Evolutionary conservation across 2,888 invertebrate genomes (phyloP).

Genomic region (Agrotis puta): DNA sequence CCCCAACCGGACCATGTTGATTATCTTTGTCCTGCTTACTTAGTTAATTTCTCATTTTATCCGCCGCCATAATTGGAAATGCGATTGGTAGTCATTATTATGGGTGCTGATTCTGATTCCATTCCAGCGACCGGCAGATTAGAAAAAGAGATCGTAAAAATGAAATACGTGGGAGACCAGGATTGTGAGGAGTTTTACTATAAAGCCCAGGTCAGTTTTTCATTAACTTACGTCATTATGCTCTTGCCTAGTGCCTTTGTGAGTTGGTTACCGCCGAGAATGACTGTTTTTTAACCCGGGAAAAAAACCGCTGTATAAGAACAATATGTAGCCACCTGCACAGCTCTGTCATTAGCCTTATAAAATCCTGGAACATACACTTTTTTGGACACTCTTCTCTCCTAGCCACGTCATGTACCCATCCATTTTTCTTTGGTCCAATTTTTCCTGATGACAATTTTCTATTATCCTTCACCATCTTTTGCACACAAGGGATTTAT

Average conservation of each 20-base stretch:
- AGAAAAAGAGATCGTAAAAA: constrained; percentile 73
- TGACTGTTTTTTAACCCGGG: not conserved
- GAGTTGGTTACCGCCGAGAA: not conserved
- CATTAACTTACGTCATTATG: no score
- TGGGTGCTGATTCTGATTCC: not conserved
- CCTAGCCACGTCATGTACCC: not conserved
- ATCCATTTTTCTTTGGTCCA: not conserved
- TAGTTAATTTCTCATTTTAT: no score
- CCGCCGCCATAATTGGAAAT: not conserved
- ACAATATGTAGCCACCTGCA: no score
- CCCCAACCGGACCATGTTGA: no score
- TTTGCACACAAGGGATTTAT: not conserved
- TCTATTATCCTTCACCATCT: not conserved
- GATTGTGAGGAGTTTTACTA: constrained; percentile 79
- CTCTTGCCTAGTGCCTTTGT: no score
- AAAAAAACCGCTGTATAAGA: no score
- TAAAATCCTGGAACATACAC: no score
- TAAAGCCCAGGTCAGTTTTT: constrained; percentile 67
- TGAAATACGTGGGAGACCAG: constrained; percentile 72
- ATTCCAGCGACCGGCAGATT: constrained; percentile 72
- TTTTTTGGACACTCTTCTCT: not conserved
- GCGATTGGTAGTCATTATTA: not conserved
- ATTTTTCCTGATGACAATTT: no score
- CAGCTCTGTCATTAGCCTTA: no score
- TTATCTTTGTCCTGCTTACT: not conserved